Base-by-base conservation (phyloP, 2,113 vertebrate genomes). In the Oreocharis arfaki region DNA sequence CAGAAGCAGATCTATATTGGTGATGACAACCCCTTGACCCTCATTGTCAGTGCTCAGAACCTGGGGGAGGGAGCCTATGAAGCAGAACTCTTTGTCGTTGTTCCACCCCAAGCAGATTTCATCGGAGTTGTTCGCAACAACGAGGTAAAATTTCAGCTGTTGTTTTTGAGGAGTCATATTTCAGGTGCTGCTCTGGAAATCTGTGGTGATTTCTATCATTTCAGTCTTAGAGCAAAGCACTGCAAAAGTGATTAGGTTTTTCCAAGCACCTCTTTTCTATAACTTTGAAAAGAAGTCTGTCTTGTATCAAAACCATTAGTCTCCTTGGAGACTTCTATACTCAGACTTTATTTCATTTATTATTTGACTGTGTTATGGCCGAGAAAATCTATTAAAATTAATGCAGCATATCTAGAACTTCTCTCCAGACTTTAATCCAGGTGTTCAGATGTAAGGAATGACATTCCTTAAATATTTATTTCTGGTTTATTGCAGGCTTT, bases 41-140 rank as follows among this genome's bases (percentile, higher is more conserved):
- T 99, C 71, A 97, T 98, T 67, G 97, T 99, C 71, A 98, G 81
- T 12, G 98, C 99, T 3, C 98, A 99, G 97, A 99, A 99, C 76
- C 97, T 95, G 87, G 99, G 99, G 5, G 99, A 99, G 93, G 99
- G 99, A 12, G 99, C 99, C 39, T 99, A 99, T 16, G 99, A 99
- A 97, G 99, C 99, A 1, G 99, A 99, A 67, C 99, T 99, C 44
- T 98, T 98, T 22, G 97, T 99, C 13, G 91, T 97, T 3, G 98
- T 98, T 14, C 99, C 99, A 0, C 98, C 97, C 0, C 99, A 99
- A 96, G 99, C 99, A 12, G 99, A 99, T 96, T 99, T 99, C 97
- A 99, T 99, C 3, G 99, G 98, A 5, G 99, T 99, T 4, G 98
- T 99, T 91, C 98, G 99, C 57, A 99, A 99, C 96, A 99, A 98